Evolutionary conservation across 2,797 vertebrate species (phyloP), one percentile per base, ranked within the genome.

Genomic region (Macropus fuliginosus): DNA sequence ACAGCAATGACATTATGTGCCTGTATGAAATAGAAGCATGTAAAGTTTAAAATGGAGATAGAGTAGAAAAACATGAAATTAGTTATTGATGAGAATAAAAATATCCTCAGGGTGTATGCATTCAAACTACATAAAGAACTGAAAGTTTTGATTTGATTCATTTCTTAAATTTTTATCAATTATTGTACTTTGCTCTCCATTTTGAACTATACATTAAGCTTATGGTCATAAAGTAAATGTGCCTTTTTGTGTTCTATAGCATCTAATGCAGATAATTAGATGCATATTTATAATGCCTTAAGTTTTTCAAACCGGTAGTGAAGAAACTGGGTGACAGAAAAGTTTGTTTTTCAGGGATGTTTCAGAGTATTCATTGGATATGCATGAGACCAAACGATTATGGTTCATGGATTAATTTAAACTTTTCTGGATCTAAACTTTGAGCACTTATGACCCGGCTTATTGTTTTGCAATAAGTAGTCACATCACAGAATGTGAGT

Each of bases 21-120:
- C 90, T 16, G 1, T 55, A 54, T 54, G 34, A 54, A 91, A 54
- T 54, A 91, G 21, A 54, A 91, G 52, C 74, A 57, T 52, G 92
- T 50, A 40, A 95, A 55, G 66, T 97, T 96, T 24, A 56, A 93
- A 96, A 90, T 89, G 52, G 11, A 96, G 56, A 12, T 16, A 81
- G 8, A 54, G 10, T 54, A 29, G 40, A 27, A 93, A 96, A 94
- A 18, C 28, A 92, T 66, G 91, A 87, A 87, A 87, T 87, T 87
- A 87, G 40, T 87, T 87, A 87, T 87, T 87, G 74, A 87, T 81
- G 50, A 87, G n/a, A 93, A 81, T 90, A 94, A 96, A 87, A 96
- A 55, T 91, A 66, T 56, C 27, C 2, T 13, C 52, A 87, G 57
- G 24, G 24, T 74, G 56, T 11, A 87, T 24, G 21, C 54, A 56